Percentiles rank a stretch among this genome's conserved stretches.
phyloP scores from a whole-genome alignment of 1,140 invertebrate genomes.

The Aradophagus sp. region DNA sequence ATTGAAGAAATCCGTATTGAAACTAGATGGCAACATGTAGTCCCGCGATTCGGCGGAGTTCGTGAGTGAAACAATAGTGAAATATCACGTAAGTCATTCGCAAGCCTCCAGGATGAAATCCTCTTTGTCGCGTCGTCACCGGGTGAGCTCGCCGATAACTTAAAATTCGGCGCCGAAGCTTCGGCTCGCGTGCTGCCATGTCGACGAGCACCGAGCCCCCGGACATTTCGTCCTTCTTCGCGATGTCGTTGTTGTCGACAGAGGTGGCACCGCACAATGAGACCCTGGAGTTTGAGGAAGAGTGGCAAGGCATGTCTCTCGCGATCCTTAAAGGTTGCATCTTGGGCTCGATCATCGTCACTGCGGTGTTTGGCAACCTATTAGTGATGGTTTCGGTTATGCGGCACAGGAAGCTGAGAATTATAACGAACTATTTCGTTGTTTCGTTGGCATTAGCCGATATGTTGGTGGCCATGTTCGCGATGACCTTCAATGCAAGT shows the following conservation, averaged over 20 bases:
- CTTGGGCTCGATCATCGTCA: slow-evolving; percentile 85
- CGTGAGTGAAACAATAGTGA: too few species aligned
- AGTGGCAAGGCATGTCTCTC: slow-evolving; percentile 63
- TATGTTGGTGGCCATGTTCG: slow-evolving; percentile 91
- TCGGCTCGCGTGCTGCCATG: slow-evolving; percentile 44
- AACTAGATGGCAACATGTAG: too few species aligned
- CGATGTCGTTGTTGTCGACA: slow-evolving; percentile 55
- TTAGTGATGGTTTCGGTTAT: slow-evolving; percentile 91
- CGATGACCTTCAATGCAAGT: slow-evolving; percentile 93
- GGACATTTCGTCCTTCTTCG: slow-evolving; percentile 59
- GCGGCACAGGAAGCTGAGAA: slow-evolving; percentile 86
- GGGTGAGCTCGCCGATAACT: slow-evolving; percentile 54
- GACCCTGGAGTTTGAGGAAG: slow-evolving; percentile 48
- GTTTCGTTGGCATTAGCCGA: slow-evolving; percentile 92
- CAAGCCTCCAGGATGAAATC: slow-evolving; percentile 35
- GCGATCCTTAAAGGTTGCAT: slow-evolving; percentile 67
- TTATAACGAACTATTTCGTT: slow-evolving; percentile 96
- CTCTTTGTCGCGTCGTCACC: slow-evolving; percentile 33
- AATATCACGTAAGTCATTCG: too few species aligned
- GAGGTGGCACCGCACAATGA: slow-evolving; percentile 45
- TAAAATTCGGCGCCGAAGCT: slow-evolving; percentile 33
- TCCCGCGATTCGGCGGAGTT: too few species aligned
- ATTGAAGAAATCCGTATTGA: too few species aligned
- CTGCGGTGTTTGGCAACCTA: slow-evolving; percentile 91
- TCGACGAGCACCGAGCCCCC: slow-evolving; percentile 58